A percentile compares a stretch with the other conserved stretches of the same genome.
Conservation (phyloP, 1,140 invertebrate species). For the Aphelinus certus region DNA sequence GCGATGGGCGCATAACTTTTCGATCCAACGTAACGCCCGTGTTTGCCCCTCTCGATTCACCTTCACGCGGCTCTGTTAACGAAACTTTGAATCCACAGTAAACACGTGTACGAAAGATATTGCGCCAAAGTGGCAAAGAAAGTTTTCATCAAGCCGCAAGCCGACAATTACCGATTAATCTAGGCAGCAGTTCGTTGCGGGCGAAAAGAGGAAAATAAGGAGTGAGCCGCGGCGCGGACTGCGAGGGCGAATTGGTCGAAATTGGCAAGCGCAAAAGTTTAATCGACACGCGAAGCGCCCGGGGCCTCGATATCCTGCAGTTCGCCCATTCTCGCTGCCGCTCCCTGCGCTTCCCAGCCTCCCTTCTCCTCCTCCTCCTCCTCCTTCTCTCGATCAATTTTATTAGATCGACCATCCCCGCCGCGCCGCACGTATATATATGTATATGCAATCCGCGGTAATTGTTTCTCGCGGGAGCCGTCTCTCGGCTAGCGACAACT, state of each 20-base stretch:
- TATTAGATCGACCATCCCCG: constrained; percentile 8
- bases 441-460: background rate
- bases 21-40: too few relatives aligned
- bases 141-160: too few relatives aligned
- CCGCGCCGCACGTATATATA: background rate
- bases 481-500: background rate
- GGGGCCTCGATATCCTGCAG: background rate
- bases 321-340: background rate
- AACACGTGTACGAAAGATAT: too few relatives aligned
- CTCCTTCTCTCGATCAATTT: constrained; percentile 13
- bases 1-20: too few relatives aligned
- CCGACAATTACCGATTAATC: too few relatives aligned
- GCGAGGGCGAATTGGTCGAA: constrained; percentile 1
- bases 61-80: too few relatives aligned
- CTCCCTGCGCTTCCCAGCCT: background rate
- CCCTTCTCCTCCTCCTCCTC: background rate
- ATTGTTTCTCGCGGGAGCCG: constrained; percentile 15
- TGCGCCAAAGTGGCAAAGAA: too few relatives aligned
- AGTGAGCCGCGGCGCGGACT: background rate
- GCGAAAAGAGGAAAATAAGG: background rate
- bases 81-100: too few relatives aligned
- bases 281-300: constrained; percentile 13
- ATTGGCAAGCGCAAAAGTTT: constrained; percentile 27
- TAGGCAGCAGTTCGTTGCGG: too few relatives aligned
- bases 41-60: too few relatives aligned